phyloP scores from a whole-genome alignment of 2,113 vertebrate species.

The Ctenomys sociabilis region DNA sequence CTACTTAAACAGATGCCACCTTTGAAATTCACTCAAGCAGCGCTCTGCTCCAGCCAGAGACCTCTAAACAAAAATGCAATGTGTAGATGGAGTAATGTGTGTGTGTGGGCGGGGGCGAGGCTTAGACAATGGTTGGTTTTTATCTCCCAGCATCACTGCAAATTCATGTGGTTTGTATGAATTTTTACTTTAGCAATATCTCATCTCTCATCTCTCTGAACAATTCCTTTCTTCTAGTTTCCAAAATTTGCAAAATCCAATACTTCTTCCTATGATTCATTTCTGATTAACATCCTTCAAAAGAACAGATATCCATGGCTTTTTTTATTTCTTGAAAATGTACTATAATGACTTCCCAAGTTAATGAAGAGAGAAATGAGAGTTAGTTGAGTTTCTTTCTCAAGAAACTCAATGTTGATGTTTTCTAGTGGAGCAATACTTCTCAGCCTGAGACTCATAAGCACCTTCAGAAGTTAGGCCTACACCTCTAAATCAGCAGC shows the following conservation, averaged over 20 bases:
- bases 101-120: slow-evolving; percentile 55
- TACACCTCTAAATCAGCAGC: slow-evolving; percentile 88
- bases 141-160: slow-evolving; percentile 58
- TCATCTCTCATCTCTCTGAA: neutral
- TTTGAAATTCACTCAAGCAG: slow-evolving; percentile 84
- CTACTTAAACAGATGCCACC: slow-evolving; percentile 88
- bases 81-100: slow-evolving; percentile 67
- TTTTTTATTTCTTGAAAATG: slow-evolving; percentile 70
- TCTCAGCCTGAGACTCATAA: slow-evolving; percentile 82
- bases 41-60: slow-evolving; percentile 77
- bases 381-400: slow-evolving; percentile 68
- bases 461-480: slow-evolving; percentile 84
- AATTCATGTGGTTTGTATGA: slow-evolving; percentile 65
- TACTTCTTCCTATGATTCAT: slow-evolving; percentile 31
- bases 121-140: slow-evolving; percentile 72
- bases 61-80: slow-evolving; percentile 82
- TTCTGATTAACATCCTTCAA: neutral
- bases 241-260: slow-evolving; percentile 39
- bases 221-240: slow-evolving; percentile 52
- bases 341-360: slow-evolving; percentile 49
- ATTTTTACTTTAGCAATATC: neutral
- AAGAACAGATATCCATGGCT: neutral
- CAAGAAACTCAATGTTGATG: slow-evolving; percentile 49
- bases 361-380: slow-evolving; percentile 76
- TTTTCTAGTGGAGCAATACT: slow-evolving; percentile 61